phyloP scores from a whole-genome alignment of 2,797 vertebrate species.

The Paguma larvata region DNA sequence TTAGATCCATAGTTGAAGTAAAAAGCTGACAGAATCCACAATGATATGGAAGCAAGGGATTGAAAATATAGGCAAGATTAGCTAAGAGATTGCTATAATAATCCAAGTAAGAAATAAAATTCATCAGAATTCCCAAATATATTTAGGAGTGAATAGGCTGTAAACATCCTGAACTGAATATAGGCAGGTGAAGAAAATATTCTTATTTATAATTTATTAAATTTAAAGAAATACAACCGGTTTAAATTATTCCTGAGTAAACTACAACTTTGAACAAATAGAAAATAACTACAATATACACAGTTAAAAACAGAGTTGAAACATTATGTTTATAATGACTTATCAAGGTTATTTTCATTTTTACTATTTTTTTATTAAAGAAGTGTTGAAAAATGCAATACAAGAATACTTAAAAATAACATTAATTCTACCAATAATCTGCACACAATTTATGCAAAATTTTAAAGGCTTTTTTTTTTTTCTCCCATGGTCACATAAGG shows the following conservation, averaged over 20 bases:
- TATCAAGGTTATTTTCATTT: not conserved
- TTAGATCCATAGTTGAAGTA: not conserved
- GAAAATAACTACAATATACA: slow-evolving; percentile 47
- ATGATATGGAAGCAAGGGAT: not conserved
- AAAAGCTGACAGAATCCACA: not conserved
- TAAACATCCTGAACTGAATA: slow-evolving; percentile 48
- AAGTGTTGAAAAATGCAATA: slow-evolving; percentile 56
- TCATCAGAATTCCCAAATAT: not conserved
- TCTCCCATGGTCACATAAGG: not conserved
- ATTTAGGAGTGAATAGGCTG: not conserved
- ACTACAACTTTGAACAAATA: slow-evolving; percentile 30
- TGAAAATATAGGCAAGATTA: not conserved
- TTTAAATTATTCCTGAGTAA: slow-evolving; percentile 45
- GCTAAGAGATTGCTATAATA: not conserved
- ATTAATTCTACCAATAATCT: slow-evolving; percentile 27
- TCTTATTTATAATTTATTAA: slow-evolving; percentile 48
- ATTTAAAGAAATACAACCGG: slow-evolving; percentile 41
- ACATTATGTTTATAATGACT: not conserved
- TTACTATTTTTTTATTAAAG: not conserved
- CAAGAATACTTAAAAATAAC: not conserved
- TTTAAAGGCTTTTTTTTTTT: not conserved
- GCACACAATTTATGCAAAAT: not conserved
- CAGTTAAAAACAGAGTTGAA: slow-evolving; percentile 29
- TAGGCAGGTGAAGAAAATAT: not conserved
- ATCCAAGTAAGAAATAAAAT: slow-evolving; percentile 1